Conservation (phyloP, 2,888 invertebrate species). For the Eupithecia vulgata region DNA sequence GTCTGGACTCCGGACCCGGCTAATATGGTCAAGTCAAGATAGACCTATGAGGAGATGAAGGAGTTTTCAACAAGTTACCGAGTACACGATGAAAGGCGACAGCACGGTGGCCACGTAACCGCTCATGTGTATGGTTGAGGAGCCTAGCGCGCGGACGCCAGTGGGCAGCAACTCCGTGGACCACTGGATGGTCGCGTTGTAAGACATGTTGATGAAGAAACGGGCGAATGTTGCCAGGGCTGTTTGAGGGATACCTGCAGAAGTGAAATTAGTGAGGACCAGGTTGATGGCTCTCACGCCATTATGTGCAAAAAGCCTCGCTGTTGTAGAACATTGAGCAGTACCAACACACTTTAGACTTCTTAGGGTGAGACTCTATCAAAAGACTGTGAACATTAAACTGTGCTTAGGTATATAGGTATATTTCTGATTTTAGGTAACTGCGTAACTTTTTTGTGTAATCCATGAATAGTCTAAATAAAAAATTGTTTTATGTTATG, state of each 20-base stretch:
- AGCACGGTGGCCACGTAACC: slow-evolving; percentile 71
- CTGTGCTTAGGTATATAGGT: too few relatives aligned
- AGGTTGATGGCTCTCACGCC: neutral
- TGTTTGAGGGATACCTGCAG: slow-evolving; percentile 68
- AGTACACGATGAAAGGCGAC: slow-evolving; percentile 75
- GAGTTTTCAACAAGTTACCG: slow-evolving; percentile 54
- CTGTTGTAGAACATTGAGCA: too few relatives aligned
- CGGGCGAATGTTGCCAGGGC: slow-evolving; percentile 71
- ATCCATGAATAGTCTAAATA: too few relatives aligned
- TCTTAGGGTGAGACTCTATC: too few relatives aligned
- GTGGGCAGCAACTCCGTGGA: slow-evolving; percentile 76
- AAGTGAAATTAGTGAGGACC: neutral
- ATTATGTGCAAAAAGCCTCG: neutral
- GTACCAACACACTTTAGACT: too few relatives aligned
- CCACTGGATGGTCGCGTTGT: slow-evolving; percentile 77
- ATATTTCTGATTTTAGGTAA: too few relatives aligned
- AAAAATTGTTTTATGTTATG: too few relatives aligned
- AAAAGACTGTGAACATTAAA: too few relatives aligned
- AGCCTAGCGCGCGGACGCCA: slow-evolving; percentile 71
- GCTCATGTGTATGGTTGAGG: slow-evolving; percentile 74
- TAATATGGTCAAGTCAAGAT: neutral
- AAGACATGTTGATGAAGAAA: slow-evolving; percentile 78
- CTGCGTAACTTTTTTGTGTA: too few relatives aligned
- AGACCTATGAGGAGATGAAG: neutral
- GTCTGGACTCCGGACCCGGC: neutral